A percentile compares a stretch with the other conserved stretches of the same genome.
These are phyloP conservation scores for Meganola albula DNA, from an alignment of 2,888 invertebrate species.

Conservation along the genomic window DNA sequence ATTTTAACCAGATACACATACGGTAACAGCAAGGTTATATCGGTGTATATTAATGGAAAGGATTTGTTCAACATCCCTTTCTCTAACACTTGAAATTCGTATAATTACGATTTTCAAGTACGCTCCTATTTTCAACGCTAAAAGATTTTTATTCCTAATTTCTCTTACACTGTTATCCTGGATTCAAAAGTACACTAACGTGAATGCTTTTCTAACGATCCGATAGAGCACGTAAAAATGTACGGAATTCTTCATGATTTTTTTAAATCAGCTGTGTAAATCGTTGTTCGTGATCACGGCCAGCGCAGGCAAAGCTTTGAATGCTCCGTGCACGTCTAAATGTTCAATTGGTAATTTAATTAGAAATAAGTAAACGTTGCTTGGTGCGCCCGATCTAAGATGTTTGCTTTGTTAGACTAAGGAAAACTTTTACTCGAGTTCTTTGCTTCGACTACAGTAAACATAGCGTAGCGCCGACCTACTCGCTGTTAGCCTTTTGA, in stretches of 20 bases:
- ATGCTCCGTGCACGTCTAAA: conserved; percentile 40
- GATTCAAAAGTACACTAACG: conserved; percentile 7
- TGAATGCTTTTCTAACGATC: conserved; percentile 4
- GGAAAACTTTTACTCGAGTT: conserved; percentile 28
- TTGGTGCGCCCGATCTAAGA: conserved; percentile 27
- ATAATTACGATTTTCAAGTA: too few relatives aligned
- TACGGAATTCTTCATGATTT: conserved; percentile 11
- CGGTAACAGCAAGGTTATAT: too few relatives aligned
- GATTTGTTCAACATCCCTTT: conserved; percentile 24
- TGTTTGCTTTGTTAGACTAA: conserved; percentile 37
- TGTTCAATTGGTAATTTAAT: conserved; percentile 58
- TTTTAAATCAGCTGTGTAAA: conserved; percentile 19
- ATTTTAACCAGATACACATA: conserved; percentile 28
- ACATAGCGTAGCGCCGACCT: too few relatives aligned
- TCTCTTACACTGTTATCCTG: background rate
- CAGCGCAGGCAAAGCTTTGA: conserved; percentile 34
- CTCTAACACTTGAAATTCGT: conserved; percentile 12
- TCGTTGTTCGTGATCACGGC: conserved; percentile 17
- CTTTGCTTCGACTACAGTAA: too few relatives aligned
- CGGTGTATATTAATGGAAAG: conserved; percentile 29
- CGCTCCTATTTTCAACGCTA: background rate
- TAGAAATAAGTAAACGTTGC: conserved; percentile 53
- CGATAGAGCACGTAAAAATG: conserved; percentile 6
- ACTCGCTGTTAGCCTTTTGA: too few relatives aligned
- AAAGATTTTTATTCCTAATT: background rate